A percentile compares a stretch with the other conserved stretches of the same genome.
Conservation (phyloP, 2,888 invertebrate species). For the Ischnura elegans region DNA sequence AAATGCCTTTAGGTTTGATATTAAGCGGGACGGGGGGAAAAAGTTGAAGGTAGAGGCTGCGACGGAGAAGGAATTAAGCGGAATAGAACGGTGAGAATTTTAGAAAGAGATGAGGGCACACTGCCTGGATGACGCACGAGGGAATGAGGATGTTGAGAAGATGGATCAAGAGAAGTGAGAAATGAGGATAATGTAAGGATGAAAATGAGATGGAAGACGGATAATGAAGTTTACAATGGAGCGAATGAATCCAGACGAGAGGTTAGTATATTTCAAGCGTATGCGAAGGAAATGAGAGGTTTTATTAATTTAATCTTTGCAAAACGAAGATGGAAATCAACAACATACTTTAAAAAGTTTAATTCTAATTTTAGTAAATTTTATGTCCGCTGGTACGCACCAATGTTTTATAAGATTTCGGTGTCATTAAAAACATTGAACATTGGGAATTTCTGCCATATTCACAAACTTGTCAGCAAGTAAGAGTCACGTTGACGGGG, state of each 20-base stretch:
- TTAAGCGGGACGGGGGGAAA: background rate
- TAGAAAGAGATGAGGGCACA: background rate
- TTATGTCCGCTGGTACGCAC: too few species aligned
- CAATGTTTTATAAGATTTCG: too few species aligned
- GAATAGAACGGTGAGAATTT: background rate
- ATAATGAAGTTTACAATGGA: background rate
- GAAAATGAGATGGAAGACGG: background rate
- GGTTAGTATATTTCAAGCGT: background rate
- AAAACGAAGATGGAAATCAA: background rate
- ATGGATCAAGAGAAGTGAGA: background rate
- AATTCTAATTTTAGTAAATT: too few species aligned
- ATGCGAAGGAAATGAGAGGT: background rate
- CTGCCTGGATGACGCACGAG: background rate
- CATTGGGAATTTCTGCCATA: too few species aligned
- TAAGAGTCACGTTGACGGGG: too few species aligned
- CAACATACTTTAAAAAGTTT: background rate
- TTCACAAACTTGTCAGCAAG: too few species aligned
- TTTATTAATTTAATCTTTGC: background rate
- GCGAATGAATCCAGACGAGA: background rate
- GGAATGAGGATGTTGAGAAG: background rate
- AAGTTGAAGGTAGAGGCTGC: background rate
- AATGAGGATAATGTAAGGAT: background rate
- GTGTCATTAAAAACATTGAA: too few species aligned
- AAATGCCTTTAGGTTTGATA: conserved; percentile 66
- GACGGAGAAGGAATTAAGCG: background rate